A percentile compares a stretch with the other conserved stretches of the same genome.
These are phyloP conservation scores for Mechanitis mazaeus DNA, from an alignment of 2,888 invertebrate species.

Conservation along the genomic window DNA sequence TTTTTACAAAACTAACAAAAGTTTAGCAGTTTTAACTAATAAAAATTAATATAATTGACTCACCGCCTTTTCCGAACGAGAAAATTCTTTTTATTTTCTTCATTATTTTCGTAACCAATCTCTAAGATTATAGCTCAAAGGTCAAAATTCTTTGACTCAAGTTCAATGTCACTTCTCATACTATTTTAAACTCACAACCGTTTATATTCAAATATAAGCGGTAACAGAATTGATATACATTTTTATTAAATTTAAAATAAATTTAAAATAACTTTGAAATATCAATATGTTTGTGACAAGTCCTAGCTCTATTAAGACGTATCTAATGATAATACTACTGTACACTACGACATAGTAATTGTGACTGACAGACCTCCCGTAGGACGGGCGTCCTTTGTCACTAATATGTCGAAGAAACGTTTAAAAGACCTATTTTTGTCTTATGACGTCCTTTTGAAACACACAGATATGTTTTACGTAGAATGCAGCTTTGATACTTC, in stretches of 20 bases:
- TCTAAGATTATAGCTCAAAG: too few relatives aligned
- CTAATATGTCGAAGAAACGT: neutral
- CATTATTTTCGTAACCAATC: constrained; percentile 37
- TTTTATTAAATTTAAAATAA: too few relatives aligned
- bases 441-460: too few relatives aligned
- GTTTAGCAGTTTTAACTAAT: too few relatives aligned
- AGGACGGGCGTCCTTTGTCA: constrained; percentile 35
- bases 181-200: constrained; percentile 6
- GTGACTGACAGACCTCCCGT: constrained; percentile 43
- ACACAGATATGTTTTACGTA: too few relatives aligned
- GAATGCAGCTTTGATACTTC: too few relatives aligned
- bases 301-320: constrained; percentile 4
- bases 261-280: too few relatives aligned
- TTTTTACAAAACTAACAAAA: too few relatives aligned
- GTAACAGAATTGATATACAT: neutral
- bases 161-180: constrained; percentile 8
- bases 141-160: neutral
- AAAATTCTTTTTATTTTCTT: constrained; percentile 66
- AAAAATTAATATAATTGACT: constrained; percentile 19
- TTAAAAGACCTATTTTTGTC: too few relatives aligned
- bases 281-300: too few relatives aligned
- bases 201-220: constrained; percentile 7
- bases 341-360: constrained; percentile 37
- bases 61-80: constrained; percentile 60
- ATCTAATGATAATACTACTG: constrained; percentile 23